phyloP scores from a whole-genome alignment of 2,113 vertebrate genomes.

The Petromus typicus region DNA sequence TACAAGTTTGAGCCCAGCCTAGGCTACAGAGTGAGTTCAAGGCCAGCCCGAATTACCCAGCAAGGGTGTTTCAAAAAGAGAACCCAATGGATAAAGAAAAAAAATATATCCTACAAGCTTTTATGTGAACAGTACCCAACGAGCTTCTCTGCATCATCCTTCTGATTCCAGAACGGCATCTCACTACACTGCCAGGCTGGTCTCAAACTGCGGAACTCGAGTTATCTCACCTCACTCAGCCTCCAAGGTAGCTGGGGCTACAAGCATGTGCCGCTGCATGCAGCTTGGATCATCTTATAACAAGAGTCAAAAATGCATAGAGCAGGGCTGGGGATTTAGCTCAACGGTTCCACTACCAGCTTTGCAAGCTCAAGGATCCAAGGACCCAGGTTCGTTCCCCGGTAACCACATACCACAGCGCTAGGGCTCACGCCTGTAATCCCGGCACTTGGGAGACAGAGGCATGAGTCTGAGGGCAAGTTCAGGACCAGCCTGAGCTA shows the following conservation, averaged over 20 bases:
- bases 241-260: neutral
- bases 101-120: neutral
- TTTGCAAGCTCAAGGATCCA: no score
- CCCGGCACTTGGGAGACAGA: no score
- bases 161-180: neutral
- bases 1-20: neutral
- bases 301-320: conserved; percentile 5
- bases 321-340: no score
- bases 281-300: neutral
- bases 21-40: neutral
- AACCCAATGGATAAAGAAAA: neutral
- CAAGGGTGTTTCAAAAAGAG: neutral
- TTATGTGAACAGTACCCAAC: neutral
- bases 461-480: no score
- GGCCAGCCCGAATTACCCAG: neutral
- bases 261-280: neutral
- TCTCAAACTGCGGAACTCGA: neutral
- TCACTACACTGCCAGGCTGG: neutral
- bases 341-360: no score
- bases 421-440: no score
- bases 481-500: no score
- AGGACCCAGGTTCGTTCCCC: no score
- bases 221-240: neutral
- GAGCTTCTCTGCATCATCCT: neutral
- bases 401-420: no score